phyloP scores from a whole-genome alignment of 2,888 invertebrate species.

The Xestia sexstrigata region DNA sequence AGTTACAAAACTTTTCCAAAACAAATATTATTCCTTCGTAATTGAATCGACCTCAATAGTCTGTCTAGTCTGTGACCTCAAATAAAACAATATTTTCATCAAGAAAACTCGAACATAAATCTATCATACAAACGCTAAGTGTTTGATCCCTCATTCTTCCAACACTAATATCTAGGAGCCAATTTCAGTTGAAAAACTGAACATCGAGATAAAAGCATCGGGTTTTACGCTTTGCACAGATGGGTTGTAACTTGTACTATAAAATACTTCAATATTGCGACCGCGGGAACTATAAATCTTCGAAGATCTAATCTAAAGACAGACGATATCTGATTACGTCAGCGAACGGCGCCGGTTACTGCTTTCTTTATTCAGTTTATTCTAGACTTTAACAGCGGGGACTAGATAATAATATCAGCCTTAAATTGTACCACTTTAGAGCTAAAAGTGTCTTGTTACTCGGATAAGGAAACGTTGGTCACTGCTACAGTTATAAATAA shows the following conservation, averaged over 20 bases:
- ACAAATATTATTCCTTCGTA: neutral
- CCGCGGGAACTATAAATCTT: constrained; percentile 65
- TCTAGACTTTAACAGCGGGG: constrained; percentile 41
- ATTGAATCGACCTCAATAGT: neutral
- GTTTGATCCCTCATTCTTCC: constrained; percentile 3
- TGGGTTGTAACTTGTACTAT: constrained; percentile 58
- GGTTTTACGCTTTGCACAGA: constrained; percentile 50
- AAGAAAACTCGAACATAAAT: constrained; percentile 2
- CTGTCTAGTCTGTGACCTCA: neutral
- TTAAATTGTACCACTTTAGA: neutral
- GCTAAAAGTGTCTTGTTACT: neutral
- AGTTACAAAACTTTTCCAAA: neutral
- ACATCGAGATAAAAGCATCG: constrained; percentile 39
- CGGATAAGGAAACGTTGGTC: neutral
- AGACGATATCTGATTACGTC: constrained; percentile 65
- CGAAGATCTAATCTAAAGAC: constrained; percentile 63
- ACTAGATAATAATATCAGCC: constrained; percentile 22
- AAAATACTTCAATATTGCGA: constrained; percentile 66
- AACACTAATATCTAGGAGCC: constrained; percentile 15
- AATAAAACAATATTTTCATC: neutral
- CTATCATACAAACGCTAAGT: constrained; percentile 5
- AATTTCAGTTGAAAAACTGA: constrained; percentile 57
- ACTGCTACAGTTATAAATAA: neutral
- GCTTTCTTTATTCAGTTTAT: constrained; percentile 57
- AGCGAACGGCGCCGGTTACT: constrained; percentile 52